Evolutionary conservation across 1,140 invertebrate genomes (phyloP).

Genomic region (Panagrolaimus sp.): DNA sequence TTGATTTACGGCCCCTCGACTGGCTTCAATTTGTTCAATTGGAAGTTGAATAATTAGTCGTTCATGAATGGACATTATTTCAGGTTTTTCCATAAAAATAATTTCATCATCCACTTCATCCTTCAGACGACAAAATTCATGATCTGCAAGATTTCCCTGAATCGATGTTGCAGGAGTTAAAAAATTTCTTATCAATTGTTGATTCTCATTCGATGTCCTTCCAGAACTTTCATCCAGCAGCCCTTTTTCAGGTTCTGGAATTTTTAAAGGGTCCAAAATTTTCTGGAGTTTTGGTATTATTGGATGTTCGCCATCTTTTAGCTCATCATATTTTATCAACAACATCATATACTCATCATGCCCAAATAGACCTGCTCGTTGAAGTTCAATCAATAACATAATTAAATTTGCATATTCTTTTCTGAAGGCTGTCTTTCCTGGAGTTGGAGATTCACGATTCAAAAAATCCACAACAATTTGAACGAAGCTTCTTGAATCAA

Average conservation of each 20-base stretch:
- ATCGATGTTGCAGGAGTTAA: background rate
- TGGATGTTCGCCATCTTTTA: background rate
- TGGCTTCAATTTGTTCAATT: constrained; percentile 30
- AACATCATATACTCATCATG: constrained; percentile 6
- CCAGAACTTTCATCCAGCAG: background rate
- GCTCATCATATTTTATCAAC: background rate
- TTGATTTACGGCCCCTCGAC: constrained; percentile 30
- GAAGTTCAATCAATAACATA: constrained; percentile 38
- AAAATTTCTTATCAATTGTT: background rate
- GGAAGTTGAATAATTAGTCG: constrained; percentile 43
- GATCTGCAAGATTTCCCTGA: background rate
- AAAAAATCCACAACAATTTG: constrained; percentile 41
- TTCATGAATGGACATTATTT: constrained; percentile 35
- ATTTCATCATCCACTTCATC: constrained; percentile 17
- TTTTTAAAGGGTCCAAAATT: background rate
- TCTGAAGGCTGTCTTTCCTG: constrained; percentile 16
- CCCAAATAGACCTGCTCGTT: constrained; percentile 32
- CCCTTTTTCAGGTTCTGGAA: background rate
- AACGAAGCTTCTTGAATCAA: constrained; percentile 18
- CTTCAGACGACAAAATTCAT: background rate
- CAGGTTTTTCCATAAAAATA: constrained; percentile 24
- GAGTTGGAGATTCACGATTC: constrained; percentile 30
- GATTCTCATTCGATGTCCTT: background rate
- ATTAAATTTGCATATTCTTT: constrained; percentile 42
- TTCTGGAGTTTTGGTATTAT: background rate